Evolutionary conservation across 64 coral and sea anemone species (phyloP).

Genomic region (Astreopora myriophthalma): DNA sequence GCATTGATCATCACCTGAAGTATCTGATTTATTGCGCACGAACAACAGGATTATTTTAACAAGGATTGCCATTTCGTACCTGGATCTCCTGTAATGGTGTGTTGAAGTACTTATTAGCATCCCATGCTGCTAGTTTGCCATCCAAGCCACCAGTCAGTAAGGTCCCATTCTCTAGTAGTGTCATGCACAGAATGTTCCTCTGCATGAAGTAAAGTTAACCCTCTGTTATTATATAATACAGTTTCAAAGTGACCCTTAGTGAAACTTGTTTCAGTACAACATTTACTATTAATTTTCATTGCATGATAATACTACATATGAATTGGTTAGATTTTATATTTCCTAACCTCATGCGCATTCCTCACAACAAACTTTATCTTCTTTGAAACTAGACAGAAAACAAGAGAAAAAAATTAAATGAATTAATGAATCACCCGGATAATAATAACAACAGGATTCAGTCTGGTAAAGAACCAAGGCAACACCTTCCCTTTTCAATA

Average conservation of each 20-base stretch:
- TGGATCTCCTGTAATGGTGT: slow-evolving; percentile 87
- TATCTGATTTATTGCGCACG: background rate
- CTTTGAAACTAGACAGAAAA: slow-evolving; percentile 77
- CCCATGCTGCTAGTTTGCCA: slow-evolving; percentile 86
- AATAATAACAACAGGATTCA: background rate
- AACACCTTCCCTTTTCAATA: too few species aligned
- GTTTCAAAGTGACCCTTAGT: background rate
- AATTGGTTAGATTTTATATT: background rate
- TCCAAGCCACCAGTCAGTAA: slow-evolving; percentile 84
- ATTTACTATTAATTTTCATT: too few species aligned
- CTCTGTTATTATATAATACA: background rate
- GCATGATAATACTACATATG: too few species aligned
- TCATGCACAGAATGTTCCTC: slow-evolving; percentile 80
- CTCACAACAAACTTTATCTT: slow-evolving; percentile 91
- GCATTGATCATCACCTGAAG: too few species aligned
- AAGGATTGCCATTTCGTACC: slow-evolving; percentile 18
- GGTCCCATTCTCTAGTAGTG: slow-evolving; percentile 76
- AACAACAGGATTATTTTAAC: too few species aligned
- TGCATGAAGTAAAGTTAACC: background rate
- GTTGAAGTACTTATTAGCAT: slow-evolving; percentile 88
- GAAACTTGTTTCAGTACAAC: background rate
- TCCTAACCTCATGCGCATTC: slow-evolving; percentile 90
- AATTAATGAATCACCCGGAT: background rate
- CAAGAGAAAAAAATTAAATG: background rate
- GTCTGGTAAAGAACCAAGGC: too few species aligned